Conservation (phyloP, 2,888 invertebrate species). For the Iselma pallidipennis region DNA sequence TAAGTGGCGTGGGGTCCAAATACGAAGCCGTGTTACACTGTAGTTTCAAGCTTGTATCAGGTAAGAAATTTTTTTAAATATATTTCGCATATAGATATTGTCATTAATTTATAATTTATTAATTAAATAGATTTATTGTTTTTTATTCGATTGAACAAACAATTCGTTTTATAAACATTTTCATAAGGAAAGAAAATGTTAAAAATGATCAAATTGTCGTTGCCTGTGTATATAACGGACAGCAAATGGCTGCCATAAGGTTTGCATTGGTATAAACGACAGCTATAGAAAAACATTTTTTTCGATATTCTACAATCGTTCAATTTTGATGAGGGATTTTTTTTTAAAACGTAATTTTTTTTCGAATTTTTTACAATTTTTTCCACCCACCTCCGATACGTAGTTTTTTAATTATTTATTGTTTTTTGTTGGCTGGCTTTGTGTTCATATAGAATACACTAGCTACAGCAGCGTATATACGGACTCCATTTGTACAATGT, state of each 20-base stretch:
- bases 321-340: neutral
- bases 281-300: constrained; percentile 37
- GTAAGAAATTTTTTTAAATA: constrained; percentile 64
- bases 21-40: constrained; percentile 65
- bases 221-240: constrained; percentile 55
- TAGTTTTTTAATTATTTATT: constrained; percentile 23
- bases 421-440: constrained; percentile 48
- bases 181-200: neutral
- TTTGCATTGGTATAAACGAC: constrained; percentile 53
- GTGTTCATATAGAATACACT: constrained; percentile 55
- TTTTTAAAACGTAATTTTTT: constrained; percentile 31
- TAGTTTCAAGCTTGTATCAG: constrained; percentile 61
- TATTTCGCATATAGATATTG: constrained; percentile 57
- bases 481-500: constrained; percentile 57
- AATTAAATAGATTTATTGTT: constrained; percentile 46
- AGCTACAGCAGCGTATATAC: constrained; percentile 51
- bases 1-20: constrained; percentile 68
- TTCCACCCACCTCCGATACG: constrained; percentile 19
- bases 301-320: constrained; percentile 14
- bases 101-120: constrained; percentile 56
- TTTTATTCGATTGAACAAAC: constrained; percentile 32
- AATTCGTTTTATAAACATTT: neutral
- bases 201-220: constrained; percentile 49
- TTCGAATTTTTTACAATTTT: constrained; percentile 45
- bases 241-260: constrained; percentile 62